These are phyloP conservation scores for Colius striatus DNA, from an alignment of 2,113 vertebrate genomes.

Conservation along the genomic window DNA sequence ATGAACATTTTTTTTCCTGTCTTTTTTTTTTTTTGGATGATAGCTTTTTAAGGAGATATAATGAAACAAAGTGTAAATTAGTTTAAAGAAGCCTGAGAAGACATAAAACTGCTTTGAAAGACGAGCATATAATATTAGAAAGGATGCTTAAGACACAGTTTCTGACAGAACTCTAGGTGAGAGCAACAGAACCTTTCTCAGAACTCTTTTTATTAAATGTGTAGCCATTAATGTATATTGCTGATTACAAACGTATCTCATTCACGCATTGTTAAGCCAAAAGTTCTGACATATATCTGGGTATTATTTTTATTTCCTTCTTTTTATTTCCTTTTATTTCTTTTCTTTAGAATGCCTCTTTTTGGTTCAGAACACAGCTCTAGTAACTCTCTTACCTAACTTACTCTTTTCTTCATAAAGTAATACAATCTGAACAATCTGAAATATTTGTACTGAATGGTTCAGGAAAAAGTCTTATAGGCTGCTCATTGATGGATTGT, in stretches of 20 bases:
- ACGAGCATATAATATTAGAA: not conserved
- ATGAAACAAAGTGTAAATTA: not conserved
- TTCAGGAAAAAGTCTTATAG: not conserved
- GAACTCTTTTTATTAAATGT: not conserved
- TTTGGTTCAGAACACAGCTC: not conserved
- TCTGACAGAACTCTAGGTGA: not conserved
- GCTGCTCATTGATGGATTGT: not conserved
- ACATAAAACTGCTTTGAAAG: not conserved
- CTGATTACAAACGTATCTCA: not conserved
- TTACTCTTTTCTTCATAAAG: not conserved
- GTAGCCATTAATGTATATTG: not conserved
- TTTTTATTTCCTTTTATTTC: not conserved
- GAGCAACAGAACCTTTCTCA: not conserved
- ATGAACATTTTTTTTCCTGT: not conserved
- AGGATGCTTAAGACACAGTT: not conserved
- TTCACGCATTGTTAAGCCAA: not conserved
- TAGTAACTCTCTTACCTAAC: not conserved
- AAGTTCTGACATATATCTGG: not conserved
- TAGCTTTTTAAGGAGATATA: not conserved
- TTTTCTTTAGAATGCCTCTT: not conserved
- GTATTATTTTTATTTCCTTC: not conserved
- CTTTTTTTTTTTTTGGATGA: not conserved
- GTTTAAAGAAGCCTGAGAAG: not conserved
- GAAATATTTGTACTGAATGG: not conserved
- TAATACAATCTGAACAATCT: not conserved